Conservation (phyloP, 64 coral and sea anemone species). For the Trachythela sp. region DNA sequence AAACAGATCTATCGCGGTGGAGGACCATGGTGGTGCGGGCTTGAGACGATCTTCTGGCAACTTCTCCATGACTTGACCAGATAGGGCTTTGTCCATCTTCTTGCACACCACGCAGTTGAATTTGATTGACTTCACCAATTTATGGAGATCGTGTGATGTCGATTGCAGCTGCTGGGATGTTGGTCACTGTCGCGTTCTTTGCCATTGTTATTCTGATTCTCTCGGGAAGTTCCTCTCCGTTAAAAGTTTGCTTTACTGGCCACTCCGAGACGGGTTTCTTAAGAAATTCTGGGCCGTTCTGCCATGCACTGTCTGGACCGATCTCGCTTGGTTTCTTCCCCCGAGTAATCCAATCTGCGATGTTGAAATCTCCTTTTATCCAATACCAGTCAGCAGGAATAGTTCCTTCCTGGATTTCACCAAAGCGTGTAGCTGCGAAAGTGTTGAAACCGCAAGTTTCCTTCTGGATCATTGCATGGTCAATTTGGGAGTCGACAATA, state of each 20-base stretch:
- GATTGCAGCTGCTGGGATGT: slow-evolving; percentile 11
- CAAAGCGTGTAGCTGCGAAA: not conserved
- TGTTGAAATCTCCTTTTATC: not conserved
- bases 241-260: not conserved
- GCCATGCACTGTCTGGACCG: not conserved
- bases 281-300: not conserved
- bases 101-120: slow-evolving; percentile 37
- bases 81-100: slow-evolving; percentile 32
- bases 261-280: not conserved
- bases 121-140: slow-evolving; percentile 16
- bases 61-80: slow-evolving; percentile 37
- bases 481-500: slow-evolving; percentile 3
- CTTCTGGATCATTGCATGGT: not conserved
- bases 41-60: slow-evolving; percentile 39
- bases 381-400: not conserved
- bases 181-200: not conserved
- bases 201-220: not conserved
- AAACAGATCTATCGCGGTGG: slow-evolving; percentile 45
- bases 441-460: not conserved
- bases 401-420: not conserved
- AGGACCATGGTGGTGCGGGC: slow-evolving; percentile 38
- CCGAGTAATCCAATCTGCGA: not conserved
- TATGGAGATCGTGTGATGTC: not conserved
- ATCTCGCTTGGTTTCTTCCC: slow-evolving; percentile 1
- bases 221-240: not conserved